phyloP scores from a whole-genome alignment of 1,140 invertebrate genomes.

The Leptinotarsa texana region DNA sequence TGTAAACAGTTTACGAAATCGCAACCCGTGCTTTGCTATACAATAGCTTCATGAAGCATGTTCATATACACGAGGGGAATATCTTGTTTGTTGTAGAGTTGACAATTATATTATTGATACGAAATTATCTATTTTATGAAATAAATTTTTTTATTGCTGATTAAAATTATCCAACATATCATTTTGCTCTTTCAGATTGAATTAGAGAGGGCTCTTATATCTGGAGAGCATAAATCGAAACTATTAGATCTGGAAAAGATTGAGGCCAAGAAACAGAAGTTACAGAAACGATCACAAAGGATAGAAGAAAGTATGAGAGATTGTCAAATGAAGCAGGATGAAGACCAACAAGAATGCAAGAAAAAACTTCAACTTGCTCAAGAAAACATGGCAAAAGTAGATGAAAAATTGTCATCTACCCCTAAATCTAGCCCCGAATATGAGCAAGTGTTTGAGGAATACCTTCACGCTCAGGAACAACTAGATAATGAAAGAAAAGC shows the following conservation, averaged over 20 bases:
- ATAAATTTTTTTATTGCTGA: not conserved
- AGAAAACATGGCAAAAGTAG: slow-evolving; percentile 59
- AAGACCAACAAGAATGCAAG: slow-evolving; percentile 63
- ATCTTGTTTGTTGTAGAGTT: too few species aligned
- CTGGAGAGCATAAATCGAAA: slow-evolving; percentile 79
- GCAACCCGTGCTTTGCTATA: too few species aligned
- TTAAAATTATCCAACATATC: not conserved
- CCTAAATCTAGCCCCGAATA: slow-evolving; percentile 58
- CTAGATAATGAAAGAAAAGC: slow-evolving; percentile 76
- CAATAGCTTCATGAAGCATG: too few species aligned
- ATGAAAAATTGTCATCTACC: slow-evolving; percentile 52
- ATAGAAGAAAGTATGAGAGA: slow-evolving; percentile 60
- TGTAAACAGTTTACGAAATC: too few species aligned
- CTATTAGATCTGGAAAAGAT: slow-evolving; percentile 76
- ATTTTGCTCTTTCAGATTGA: slow-evolving; percentile 68
- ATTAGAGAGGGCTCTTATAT: slow-evolving; percentile 79
- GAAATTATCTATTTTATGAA: too few species aligned
- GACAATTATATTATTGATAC: not conserved
- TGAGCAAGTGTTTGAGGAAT: slow-evolving; percentile 62
- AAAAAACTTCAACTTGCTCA: slow-evolving; percentile 63
- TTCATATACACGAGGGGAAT: too few species aligned
- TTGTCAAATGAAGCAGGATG: slow-evolving; percentile 59
- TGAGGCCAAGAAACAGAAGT: slow-evolving; percentile 68
- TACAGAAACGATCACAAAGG: slow-evolving; percentile 61
- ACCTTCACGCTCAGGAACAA: slow-evolving; percentile 67